Evolutionary conservation across 2,888 invertebrate genomes (phyloP), one percentile per base, ranked within the genome.

Genomic region (Dendrolimus pini): DNA sequence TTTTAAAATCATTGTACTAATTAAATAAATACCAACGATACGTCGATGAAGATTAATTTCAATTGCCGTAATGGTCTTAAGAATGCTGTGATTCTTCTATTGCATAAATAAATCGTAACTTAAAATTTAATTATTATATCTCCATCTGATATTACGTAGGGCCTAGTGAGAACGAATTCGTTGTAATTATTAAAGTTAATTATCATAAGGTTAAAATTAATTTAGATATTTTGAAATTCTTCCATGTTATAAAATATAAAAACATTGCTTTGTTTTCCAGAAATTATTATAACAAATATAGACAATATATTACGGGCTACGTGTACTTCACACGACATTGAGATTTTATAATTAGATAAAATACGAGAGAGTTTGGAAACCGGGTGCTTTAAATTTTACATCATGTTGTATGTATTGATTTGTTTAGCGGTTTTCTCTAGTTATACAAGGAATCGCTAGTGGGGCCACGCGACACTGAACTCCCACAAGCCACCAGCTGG

Each of bases 31-130:
- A 12, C 81, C 80, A 85, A 86, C 85, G 86, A 86, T 86, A 86
- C 83, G 87, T 88, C 86, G 85, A 83, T 82, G 84, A 86, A 30
- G 80, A 85, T 87, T 88, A 77, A 84, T 89, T 89, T 88, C 84
- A 83, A 85, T 85, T 83, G 83, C 86, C 85, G 82, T 84, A 86
- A 89, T 83, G 86, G 87, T 89, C 89, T 86, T 89, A 88, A 89
- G 84, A 79, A 89, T 88, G 89, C 89, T 89, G 89, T 89, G 89
- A 89, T 90, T 89, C 88, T 89, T 89, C 88, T 89, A 90, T 89
- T 90, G 90, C 89, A 81, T 89, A 89, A 85, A 83, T 86, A 72
- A 72, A 80, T 74, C 77, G 77, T 76, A 79, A 76, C 78, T 77
- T 79, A 82, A 78, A 72, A 71, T 75, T 75, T 81, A 77, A 78